phyloP scores from a whole-genome alignment of 2,113 vertebrate species.

The Apteryx owenii region DNA sequence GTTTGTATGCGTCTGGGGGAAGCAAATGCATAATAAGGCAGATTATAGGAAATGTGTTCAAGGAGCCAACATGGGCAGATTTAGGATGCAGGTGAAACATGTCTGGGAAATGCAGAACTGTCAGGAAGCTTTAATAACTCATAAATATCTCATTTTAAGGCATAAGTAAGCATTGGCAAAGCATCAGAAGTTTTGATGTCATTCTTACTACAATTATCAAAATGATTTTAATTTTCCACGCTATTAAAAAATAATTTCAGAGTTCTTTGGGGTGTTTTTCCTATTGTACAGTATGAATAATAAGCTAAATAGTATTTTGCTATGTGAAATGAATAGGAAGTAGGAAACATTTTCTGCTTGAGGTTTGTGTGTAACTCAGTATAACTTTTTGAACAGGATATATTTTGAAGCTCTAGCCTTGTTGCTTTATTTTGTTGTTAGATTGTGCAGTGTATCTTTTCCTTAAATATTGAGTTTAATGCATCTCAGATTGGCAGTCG shows the following conservation, averaged over 20 bases:
- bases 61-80: not conserved
- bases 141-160: not conserved
- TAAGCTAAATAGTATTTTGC: not conserved
- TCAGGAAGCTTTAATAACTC: not conserved
- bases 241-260: not conserved
- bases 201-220: not conserved
- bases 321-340: not conserved
- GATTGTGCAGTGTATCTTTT: not conserved
- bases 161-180: not conserved
- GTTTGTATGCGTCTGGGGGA: not conserved
- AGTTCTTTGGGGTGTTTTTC: not conserved
- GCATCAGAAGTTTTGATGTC: not conserved
- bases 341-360: not conserved
- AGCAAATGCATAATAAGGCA: not conserved
- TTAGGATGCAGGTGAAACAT: not conserved
- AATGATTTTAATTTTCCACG: not conserved
- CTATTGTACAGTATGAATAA: fast-evolving
- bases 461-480: not conserved
- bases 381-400: not conserved
- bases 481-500: not conserved
- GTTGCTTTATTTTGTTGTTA: not conserved
- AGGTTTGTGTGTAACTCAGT: not conserved
- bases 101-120: not conserved
- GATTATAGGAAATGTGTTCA: not conserved
- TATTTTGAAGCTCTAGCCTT: not conserved